Base-by-base conservation (phyloP, 2,888 invertebrate genomes). In the Eretmocerus hayati region DNA sequence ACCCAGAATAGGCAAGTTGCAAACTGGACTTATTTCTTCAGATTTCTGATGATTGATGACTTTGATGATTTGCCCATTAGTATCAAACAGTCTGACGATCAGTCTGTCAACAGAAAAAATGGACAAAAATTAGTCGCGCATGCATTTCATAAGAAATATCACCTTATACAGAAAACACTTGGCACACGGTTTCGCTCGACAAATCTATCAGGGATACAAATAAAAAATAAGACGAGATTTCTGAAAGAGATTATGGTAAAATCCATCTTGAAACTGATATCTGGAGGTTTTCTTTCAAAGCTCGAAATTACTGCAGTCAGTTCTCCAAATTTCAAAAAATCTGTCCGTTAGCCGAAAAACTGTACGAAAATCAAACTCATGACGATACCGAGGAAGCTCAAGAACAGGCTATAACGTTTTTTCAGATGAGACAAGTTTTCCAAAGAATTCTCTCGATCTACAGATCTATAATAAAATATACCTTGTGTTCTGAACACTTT, bases 71-170 rank as follows among this genome's bases (percentile, higher is more conserved):
- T 52, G 50, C 5, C 63, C 74, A 46, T 45, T 50, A 38, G 31
- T 30, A 46, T 81, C 76, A 61, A 84, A 84, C 3, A 88, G 70
- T 3, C 83, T 81, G 46, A 85, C 76, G 46, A 81, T 73, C 54
- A 87, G 71, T 52, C 87, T 87, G 67, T 11, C 49, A 50, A 9
- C 6, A 26, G n/a, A n/a, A n/a, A n/a, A n/a, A n/a, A n/a, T n/a
- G n/a, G n/a, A n/a, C 19, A 33, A 35, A 44, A 21, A 13, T 20
- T 31, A n/a, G n/a, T n/a, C n/a, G n/a, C n/a, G n/a, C n/a, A n/a
- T n/a, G n/a, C n/a, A n/a, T n/a, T n/a, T n/a, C n/a, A 33, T 23
- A 21, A 20, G 18, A 38, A 40, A 39, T n/a, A n/a, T 23, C n/a
- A 23, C 3, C 16, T 23, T 23, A 21, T 23, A 22, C 16, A 15